Percentiles rank a stretch among this genome's conserved stretches.
Evolutionary conservation across 2,797 vertebrate genomes (phyloP).

Genomic region (Hirundo rustica): DNA sequence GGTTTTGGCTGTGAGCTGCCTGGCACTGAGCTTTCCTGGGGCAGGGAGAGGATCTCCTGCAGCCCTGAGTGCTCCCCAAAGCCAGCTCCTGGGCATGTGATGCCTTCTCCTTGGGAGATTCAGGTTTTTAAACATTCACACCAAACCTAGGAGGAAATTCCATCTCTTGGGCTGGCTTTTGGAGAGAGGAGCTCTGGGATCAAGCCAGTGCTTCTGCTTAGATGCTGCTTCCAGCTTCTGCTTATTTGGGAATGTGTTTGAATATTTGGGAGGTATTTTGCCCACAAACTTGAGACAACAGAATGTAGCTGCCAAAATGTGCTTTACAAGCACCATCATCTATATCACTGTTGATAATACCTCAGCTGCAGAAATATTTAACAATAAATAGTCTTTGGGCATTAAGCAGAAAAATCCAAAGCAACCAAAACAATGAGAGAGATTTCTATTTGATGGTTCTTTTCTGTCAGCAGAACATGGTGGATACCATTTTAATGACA

Average conservation of each 20-base stretch:
- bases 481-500: neutral
- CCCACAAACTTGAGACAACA: neutral
- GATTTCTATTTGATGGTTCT: neutral
- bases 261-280: neutral
- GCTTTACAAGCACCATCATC: neutral
- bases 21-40: neutral
- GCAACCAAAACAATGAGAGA: neutral
- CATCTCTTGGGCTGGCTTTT: neutral
- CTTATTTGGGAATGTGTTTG: neutral
- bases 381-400: neutral
- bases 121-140: neutral
- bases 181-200: neutral
- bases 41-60: neutral
- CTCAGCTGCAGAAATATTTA: slow-evolving; percentile 5
- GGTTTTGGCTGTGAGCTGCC: neutral
- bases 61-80: neutral
- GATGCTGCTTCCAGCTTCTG: neutral
- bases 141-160: neutral
- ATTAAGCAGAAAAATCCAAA: neutral
- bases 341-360: neutral
- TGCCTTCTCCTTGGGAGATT: neutral
- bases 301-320: neutral
- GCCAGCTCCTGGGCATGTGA: fast-evolving
- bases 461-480: neutral
- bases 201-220: neutral